Evolutionary conservation across 2,888 invertebrate genomes (phyloP), one percentile per base, ranked within the genome.

Genomic region (Cenopis cana): DNA sequence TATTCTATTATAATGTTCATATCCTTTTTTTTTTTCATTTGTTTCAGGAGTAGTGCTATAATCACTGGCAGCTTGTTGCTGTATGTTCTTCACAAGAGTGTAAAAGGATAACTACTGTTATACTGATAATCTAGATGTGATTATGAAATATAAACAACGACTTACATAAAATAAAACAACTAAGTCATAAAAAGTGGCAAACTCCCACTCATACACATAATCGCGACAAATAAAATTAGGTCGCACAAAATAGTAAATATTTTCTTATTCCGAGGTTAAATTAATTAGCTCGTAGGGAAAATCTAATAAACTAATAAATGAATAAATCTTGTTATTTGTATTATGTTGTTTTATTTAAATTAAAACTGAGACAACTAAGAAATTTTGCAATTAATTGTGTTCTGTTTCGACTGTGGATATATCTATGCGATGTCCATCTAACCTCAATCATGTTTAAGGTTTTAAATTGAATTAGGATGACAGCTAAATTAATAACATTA

Each of bases 21-120:
- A 11, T 55, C 46, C 59, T 56, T 49, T 62, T 62, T 14, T 61
- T 49, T 62, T 62, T 12, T 61, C 60, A 57, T 74, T 74, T 72
- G 52, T 76, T 87, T 69, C 89, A 93, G 93, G 92, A 81, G 91
- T 73, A 82, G 91, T 24, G 89, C 91, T 0, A 69, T 92, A n/a
- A 76, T 93, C 18, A 89, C 91, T 1, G 89, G 92, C 1, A 85
- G 90, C 65, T 64, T 93, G 46, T 73, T 91, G 60, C 52, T 92
- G 46, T 86, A 83, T 55, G 75, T 88, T 12, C 65, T 92, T 5
- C 89, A 90, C 75, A 88, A 79, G 67, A 86, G 84, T 76, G 73
- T 88, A 17, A 83, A 87, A 76, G 76, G 77, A 76, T 77, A 74
- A 76, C 29, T 56, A 61, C n/a, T 68, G 68, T 57, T 3, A 24